Conservation (phyloP, 1,140 invertebrate species). For the Trichoplusia ni region DNA sequence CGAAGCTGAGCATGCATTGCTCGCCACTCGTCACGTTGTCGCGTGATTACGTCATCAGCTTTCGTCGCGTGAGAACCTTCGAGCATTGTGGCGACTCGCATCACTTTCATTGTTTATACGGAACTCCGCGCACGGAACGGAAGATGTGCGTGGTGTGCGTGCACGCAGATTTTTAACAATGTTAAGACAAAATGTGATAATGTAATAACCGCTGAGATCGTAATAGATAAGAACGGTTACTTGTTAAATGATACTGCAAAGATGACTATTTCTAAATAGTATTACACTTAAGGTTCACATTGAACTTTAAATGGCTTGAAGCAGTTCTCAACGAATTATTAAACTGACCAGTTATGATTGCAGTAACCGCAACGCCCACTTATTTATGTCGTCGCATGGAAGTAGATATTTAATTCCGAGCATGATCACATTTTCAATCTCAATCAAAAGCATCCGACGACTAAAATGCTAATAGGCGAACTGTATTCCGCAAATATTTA, state of each 20-base stretch:
- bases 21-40: constrained; percentile 7
- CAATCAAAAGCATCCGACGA: not conserved
- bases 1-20: not conserved
- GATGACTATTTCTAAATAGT: not conserved
- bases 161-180: constrained; percentile 4
- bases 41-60: constrained; percentile 46
- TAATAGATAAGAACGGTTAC: not conserved
- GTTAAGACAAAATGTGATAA: not conserved
- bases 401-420: constrained; percentile 2
- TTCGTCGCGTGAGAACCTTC: constrained; percentile 52
- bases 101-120: constrained; percentile 52
- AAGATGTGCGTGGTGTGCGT: constrained; percentile 18
- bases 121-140: constrained; percentile 31
- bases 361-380: not conserved
- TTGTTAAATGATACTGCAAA: not conserved
- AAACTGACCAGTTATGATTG: not conserved
- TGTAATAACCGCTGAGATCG: not conserved
- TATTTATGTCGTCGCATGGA: not conserved
- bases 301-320: not conserved
- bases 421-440: constrained; percentile 7
- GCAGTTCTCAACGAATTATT: not conserved
- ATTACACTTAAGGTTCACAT: not conserved
- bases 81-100: constrained; percentile 40
- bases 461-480: not conserved
- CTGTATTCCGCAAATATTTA: not conserved